Base-by-base conservation (phyloP, 1,140 invertebrate genomes). In the Dreissena rostriformis region DNA sequence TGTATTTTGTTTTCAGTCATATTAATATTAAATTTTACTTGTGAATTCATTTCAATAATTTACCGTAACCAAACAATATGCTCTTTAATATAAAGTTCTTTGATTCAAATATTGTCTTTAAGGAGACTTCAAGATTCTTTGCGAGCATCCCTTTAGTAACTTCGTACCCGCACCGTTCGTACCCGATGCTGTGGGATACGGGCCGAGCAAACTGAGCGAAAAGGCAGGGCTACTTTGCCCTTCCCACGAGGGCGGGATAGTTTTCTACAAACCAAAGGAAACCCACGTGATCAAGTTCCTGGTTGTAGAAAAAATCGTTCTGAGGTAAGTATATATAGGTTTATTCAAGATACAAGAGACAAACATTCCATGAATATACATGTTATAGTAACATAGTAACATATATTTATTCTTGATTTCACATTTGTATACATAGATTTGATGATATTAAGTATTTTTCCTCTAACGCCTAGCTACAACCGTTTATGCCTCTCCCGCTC, bases 241-340 rank as follows among this genome's bases (percentile, higher is more conserved):
- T 8, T 83, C 88, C 28, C 68, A 84, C 26, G 70, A 82, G n/a
- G 73, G 79, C 6, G 88, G 88, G 11, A 84, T 89, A 14, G 71
- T 84, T 15, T 81, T 84, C 51, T 79, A 74, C 26, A 77, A 73
- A 22, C 84, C 80, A 11, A 70, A 83, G 49, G 80, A 85, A 5
- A 86, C 82, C 12, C 77, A 87, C 19, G 65, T 88, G 11, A 63
- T 87, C n/a, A 83, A 83, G 52, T 83, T 83, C 39, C 39, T 76
- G 10, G n/a, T 22, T 17, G 57, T 55, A n/a, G 61, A 82, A 61
- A 73, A 74, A 66, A 29, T 82, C 19, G 15, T 61, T 66, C 22
- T 74, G 7, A 66, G 61, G 79, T 82, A 63, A 71, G 68, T 49
- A n/a, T n/a, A n/a, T n/a, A n/a, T n/a, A n/a, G n/a, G n/a, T n/a